phyloP scores from a whole-genome alignment of 1,140 invertebrate genomes.

The Thalassaphorura encarpata region DNA sequence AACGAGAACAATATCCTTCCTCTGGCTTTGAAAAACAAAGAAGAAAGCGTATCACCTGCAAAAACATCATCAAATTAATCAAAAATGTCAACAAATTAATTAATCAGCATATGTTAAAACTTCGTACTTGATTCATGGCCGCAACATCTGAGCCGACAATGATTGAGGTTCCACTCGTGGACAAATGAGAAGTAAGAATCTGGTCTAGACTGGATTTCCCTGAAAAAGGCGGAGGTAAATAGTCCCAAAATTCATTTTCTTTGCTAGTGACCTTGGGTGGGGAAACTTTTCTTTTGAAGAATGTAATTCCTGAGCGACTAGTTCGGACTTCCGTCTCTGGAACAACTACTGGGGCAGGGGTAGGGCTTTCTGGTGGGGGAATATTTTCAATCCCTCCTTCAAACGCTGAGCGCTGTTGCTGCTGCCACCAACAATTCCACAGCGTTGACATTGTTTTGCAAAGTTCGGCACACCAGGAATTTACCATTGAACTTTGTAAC shows the following conservation, averaged over 20 bases:
- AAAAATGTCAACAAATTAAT: neutral
- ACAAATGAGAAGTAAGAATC: constrained; percentile 25
- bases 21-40: constrained; percentile 23
- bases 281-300: no score
- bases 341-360: neutral
- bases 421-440: constrained; percentile 24
- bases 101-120: neutral
- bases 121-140: constrained; percentile 27
- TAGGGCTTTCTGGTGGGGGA: neutral
- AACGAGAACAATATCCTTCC: constrained; percentile 30
- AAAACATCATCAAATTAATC: neutral
- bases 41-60: constrained; percentile 29
- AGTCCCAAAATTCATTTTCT: neutral
- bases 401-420: neutral
- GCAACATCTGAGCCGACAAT: constrained; percentile 22
- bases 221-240: constrained; percentile 13
- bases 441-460: constrained; percentile 29
- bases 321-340: neutral
- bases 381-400: no score
- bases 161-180: constrained; percentile 22
- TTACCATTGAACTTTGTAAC: constrained; percentile 31
- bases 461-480: constrained; percentile 32
- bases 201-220: constrained; percentile 11
- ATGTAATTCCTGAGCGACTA: neutral
- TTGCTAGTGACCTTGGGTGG: neutral